Evolutionary conservation across 2,113 vertebrate genomes (phyloP), one percentile per base, ranked within the genome.

Genomic region (Hippocampus mohnikei): DNA sequence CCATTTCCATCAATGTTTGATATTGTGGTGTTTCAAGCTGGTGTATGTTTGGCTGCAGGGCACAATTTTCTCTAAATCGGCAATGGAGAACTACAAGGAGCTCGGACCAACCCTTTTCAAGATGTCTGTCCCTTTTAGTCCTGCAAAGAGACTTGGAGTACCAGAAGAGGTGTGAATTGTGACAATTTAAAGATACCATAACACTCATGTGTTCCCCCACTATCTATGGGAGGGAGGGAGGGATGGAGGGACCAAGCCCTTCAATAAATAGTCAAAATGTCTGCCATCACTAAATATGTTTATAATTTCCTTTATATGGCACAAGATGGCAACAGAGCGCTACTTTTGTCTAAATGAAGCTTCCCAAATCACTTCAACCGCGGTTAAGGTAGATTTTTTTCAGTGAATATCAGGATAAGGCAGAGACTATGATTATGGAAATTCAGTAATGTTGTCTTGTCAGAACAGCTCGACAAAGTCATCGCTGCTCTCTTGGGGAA

Each of bases 21-120:
- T 59, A 1, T 5, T n/a, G 10, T 1, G 0, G 2, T 1, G 5
- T 72, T 66, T 56, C 1, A 72, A n/a, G 0, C 66, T 12, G 10
- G 12, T 21, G 0, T 76, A 7, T 71, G 0, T 81, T 6, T 69
- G 53, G 10, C 29, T 82, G 8, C 70, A 96, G 95, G 95, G 95
- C 25, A 73, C 85, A 18, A 94, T 96, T 60, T 94, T 95, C 88
- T 96, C 94, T 0, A 94, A 94, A 89, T 95, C 95, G 8, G 95
- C 95, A 0, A 89, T 94, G 85, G 92, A 93, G 81, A 94, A 96
- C 85, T 96, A 96, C 76, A 93, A 94, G 77, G 93, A 94, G 3
- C 1, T 76, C 44, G 94, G 94, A 5, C 75, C 85, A 40, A 7
- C 5, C 3, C 18, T 95, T 23, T 95, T 95, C 79, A 84, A 79